Conservation (phyloP, 2,797 vertebrate genomes). For the Pempheris klunzingeri region DNA sequence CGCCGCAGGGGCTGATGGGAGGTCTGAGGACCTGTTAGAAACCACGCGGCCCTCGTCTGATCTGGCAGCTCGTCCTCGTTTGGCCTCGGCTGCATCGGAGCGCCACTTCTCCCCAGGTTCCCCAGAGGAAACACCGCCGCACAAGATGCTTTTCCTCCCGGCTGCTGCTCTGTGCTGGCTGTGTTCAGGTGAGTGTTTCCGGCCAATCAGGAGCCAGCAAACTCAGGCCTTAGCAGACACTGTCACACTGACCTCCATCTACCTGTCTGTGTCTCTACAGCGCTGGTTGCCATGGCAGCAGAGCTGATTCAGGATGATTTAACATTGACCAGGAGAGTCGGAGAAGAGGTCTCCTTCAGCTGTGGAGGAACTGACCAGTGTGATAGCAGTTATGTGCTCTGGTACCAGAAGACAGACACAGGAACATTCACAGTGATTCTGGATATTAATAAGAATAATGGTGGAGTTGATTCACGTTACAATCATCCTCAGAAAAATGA, state of each 20-base stretch:
- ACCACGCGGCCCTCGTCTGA: constrained; percentile 43
- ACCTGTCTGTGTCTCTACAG: constrained; percentile 45
- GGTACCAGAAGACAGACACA: neutral
- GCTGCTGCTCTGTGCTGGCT: constrained; percentile 50
- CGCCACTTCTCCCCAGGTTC: constrained; percentile 29
- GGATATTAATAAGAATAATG: neutral
- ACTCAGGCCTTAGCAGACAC: neutral
- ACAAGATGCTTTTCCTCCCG: constrained; percentile 59
- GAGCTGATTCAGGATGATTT: neutral
- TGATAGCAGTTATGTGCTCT: neutral
- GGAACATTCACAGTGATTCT: neutral
- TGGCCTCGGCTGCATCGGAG: constrained; percentile 53
- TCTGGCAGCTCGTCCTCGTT: constrained; percentile 45
- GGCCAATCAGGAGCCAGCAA: constrained; percentile 50
- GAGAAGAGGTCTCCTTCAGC: too few relatives aligned
- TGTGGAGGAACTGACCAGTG: neutral
- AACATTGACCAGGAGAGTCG: too few relatives aligned
- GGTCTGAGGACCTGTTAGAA: constrained; percentile 35
- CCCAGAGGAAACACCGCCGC: constrained; percentile 46
- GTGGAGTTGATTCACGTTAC: neutral
- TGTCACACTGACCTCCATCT: constrained; percentile 13
- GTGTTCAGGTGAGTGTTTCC: constrained; percentile 64
- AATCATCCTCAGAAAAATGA: neutral
- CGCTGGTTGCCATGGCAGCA: constrained; percentile 26
- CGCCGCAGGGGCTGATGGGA: constrained; percentile 55